Evolutionary conservation across 2,113 vertebrate genomes (phyloP).

Genomic region (Boulengerochromis microlepis): DNA sequence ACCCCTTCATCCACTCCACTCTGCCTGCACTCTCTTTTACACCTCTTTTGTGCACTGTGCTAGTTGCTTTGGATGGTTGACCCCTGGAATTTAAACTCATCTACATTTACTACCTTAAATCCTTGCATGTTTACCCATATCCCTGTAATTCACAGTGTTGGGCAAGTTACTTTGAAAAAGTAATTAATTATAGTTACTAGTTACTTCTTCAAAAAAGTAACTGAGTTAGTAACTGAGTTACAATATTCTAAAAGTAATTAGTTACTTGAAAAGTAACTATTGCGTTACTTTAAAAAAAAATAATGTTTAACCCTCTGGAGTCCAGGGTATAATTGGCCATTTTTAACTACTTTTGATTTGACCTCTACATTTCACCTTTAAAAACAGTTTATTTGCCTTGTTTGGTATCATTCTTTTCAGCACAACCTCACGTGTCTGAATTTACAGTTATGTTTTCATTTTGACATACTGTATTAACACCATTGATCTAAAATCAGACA

Average conservation of each 20-base stretch:
- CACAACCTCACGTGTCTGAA: too few species aligned
- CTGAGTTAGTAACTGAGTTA: too few species aligned
- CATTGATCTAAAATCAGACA: background rate
- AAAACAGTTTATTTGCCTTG: background rate
- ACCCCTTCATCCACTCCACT: background rate
- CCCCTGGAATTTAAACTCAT: background rate
- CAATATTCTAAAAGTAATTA: too few species aligned
- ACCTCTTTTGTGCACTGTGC: background rate
- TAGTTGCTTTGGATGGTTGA: background rate
- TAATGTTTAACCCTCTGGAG: too few species aligned
- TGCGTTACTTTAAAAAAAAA: too few species aligned
- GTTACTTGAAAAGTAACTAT: too few species aligned
- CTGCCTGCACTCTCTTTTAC: background rate
- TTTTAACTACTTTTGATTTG: background rate
- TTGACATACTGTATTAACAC: rapidly evolving
- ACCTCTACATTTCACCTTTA: background rate
- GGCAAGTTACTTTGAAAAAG: background rate
- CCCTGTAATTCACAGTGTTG: background rate
- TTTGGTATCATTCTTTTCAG: background rate
- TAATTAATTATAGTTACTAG: background rate
- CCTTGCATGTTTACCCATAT: background rate
- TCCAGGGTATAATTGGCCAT: background rate
- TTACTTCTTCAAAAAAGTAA: background rate
- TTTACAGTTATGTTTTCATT: background rate
- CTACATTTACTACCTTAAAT: background rate